Evolutionary conservation across 2,888 invertebrate genomes (phyloP).

Genomic region (Cephus pygmeus): DNA sequence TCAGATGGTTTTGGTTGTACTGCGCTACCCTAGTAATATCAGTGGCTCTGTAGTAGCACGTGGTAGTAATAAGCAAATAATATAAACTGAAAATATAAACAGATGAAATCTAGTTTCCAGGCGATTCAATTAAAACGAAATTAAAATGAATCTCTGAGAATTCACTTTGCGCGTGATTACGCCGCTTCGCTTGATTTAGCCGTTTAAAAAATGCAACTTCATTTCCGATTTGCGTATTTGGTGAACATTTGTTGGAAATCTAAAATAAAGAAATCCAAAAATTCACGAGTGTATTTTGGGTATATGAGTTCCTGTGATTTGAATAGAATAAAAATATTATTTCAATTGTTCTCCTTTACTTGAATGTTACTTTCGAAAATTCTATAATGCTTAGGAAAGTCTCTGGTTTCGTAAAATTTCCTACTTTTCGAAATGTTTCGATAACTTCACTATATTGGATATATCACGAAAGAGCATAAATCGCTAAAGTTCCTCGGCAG

Average conservation of each 20-base stretch:
- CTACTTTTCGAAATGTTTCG: neutral
- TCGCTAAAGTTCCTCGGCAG: neutral
- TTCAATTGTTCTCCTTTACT: neutral
- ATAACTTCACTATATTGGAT: neutral
- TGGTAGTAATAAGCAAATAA: neutral
- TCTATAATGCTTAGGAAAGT: neutral
- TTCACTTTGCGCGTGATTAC: neutral
- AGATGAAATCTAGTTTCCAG: neutral
- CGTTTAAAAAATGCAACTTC: conserved; percentile 7
- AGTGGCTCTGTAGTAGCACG: neutral
- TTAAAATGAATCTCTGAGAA: neutral
- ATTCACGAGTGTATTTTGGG: neutral
- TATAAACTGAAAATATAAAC: neutral
- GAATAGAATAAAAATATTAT: neutral
- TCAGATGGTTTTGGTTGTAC: neutral
- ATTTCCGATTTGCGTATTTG: conserved; percentile 12
- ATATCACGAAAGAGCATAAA: neutral
- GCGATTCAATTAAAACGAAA: neutral
- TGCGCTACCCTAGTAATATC: neutral
- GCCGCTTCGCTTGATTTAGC: neutral
- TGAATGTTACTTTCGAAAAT: neutral
- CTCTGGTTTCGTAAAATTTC: neutral
- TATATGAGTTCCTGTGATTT: neutral
- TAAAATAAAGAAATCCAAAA: neutral
- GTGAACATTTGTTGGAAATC: neutral